Evolutionary conservation across 2,113 vertebrate genomes (phyloP), one percentile per base, ranked within the genome.

Genomic region (Rhinoderma darwinii): DNA sequence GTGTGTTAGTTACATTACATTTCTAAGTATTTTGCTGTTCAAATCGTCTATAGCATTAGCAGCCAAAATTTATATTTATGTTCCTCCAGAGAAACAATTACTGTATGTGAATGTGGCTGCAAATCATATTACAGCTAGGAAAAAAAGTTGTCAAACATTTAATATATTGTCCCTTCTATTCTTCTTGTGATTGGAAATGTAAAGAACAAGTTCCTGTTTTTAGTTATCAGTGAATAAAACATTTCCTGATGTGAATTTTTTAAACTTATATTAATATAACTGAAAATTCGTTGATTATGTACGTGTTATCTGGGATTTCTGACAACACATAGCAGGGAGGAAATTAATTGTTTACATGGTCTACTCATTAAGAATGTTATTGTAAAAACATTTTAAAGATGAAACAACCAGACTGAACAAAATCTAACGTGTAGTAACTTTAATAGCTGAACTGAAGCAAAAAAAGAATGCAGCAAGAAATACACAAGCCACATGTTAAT

Each of bases 211-310:
- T 92, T 92, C 90, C 92, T 94, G 89, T 89, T 92, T 73, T 89
- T 56, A 8, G 41, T 90, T 95, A 95, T 94, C 94, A 94, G 92
- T 91, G 92, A 93, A 92, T 93, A 93, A 94, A 95, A 95, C 87
- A 90, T 93, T 95, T 95, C 95, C 94, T 95, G 93, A 92, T 91
- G 89, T 91, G 88, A n/a, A 91, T 90, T 90, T 92, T 93, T 92
- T 93, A 17, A 20, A 80, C 22, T 41, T 80, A n/a, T 75, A 84
- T 84, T 84, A 84, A 59, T 39, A 92, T 93, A 92, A 51, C 17
- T 54, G 32, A 25, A 80, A 80, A 17, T 80, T 80, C 54, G 61
- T 17, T 43, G 35, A 80, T 61, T 43, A 25, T 25, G 41, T 54
- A 25, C 18, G 14, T 81, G 78, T 81, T 39, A 80, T 59, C 50